Evolutionary conservation across 2,113 vertebrate genomes (phyloP).

Genomic region (Lophotis ruficrista): DNA sequence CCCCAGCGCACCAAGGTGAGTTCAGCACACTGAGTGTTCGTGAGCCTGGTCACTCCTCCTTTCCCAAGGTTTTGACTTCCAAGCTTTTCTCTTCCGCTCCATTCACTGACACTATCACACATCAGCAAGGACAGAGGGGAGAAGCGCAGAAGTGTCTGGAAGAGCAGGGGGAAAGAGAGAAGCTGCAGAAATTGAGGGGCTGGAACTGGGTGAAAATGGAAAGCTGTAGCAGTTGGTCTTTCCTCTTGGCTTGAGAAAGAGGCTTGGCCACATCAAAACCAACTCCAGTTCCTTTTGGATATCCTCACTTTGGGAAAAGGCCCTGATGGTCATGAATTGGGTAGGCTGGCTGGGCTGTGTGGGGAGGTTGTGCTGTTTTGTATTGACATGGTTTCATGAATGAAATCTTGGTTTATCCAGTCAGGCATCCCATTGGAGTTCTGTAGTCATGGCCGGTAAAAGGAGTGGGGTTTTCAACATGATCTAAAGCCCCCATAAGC

Average conservation of each 20-base stretch:
- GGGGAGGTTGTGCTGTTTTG: not conserved
- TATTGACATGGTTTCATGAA: not conserved
- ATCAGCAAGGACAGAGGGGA: not conserved
- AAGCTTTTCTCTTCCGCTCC: not conserved
- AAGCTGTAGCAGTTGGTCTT: not conserved
- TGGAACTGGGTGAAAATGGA: not conserved
- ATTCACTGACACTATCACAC: not conserved
- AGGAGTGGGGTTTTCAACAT: not conserved
- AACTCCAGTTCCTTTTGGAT: not conserved
- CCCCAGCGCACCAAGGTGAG: not conserved
- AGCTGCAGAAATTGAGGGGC: not conserved
- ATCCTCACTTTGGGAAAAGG: not conserved
- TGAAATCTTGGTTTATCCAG: not conserved
- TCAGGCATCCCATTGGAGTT: not conserved
- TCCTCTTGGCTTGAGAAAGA: not conserved
- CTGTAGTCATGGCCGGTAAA: fast-evolving
- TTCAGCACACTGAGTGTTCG: not conserved
- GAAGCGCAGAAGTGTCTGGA: not conserved
- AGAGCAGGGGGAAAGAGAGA: not conserved
- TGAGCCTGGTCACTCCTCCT: not conserved
- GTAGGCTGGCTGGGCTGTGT: not conserved
- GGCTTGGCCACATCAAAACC: not conserved
- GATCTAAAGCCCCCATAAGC: not conserved
- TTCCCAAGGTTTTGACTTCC: not conserved
- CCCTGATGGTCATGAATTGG: not conserved